Evolutionary conservation across 2,113 vertebrate genomes (phyloP).

Genomic region (Stegastes partitus): DNA sequence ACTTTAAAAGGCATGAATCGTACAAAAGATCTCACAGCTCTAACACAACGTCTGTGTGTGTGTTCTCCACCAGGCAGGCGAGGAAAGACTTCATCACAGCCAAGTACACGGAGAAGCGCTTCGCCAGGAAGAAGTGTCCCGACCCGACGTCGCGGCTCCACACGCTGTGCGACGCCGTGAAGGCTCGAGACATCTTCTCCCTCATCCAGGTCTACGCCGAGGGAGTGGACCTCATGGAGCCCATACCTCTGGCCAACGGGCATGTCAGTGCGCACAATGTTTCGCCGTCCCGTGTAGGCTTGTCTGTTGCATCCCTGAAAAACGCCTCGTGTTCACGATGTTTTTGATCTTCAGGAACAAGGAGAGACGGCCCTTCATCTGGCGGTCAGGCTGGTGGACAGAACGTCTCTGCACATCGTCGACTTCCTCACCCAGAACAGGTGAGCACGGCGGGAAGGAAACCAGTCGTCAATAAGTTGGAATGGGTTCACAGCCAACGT

Average conservation of each 20-base stretch:
- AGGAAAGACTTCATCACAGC: conserved; percentile 98
- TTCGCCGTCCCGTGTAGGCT: too few relatives aligned
- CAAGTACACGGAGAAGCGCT: conserved; percentile 96
- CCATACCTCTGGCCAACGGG: conserved; percentile 95
- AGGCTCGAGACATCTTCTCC: conserved; percentile 93
- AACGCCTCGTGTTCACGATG: not conserved
- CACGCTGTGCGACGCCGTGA: conserved; percentile 94
- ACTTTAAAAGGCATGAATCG: too few relatives aligned
- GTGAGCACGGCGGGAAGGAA: conserved; percentile 76
- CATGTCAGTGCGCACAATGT: conserved; percentile 87
- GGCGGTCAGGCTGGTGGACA: conserved; percentile 95
- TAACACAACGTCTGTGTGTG: not conserved
- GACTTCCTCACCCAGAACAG: conserved; percentile 99
- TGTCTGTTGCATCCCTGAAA: not conserved
- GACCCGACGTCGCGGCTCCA: conserved; percentile 90
- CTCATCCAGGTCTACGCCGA: conserved; percentile 96
- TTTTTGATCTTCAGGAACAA: conserved; percentile 88
- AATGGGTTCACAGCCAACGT: too few relatives aligned
- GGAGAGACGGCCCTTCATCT: conserved; percentile 96
- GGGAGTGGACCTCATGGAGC: conserved; percentile 95
- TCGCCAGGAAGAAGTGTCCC: conserved; percentile 88
- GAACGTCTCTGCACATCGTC: conserved; percentile 97
- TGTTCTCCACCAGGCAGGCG: conserved; percentile 87
- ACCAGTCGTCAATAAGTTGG: not conserved
- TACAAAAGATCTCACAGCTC: not conserved